These are phyloP conservation scores for Pseudomugil gertrudae DNA, from an alignment of 2,797 vertebrate species.

Conservation along the genomic window DNA sequence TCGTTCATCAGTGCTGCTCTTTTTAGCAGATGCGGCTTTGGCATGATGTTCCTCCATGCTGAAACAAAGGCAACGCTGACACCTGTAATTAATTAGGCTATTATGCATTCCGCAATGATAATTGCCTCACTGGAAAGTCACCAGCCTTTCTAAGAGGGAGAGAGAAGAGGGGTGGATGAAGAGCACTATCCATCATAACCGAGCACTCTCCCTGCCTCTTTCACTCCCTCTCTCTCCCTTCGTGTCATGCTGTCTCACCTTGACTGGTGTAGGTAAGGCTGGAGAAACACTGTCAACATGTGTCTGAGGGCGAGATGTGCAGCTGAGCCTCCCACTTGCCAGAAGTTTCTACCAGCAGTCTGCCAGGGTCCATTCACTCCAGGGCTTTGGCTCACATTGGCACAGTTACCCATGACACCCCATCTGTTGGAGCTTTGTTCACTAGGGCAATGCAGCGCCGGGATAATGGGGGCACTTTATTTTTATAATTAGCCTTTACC, in stretches of 20 bases:
- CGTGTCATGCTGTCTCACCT: conserved; percentile 87
- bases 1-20: conserved; percentile 77
- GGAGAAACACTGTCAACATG: conserved; percentile 78
- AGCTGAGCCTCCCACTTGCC: conserved; percentile 62
- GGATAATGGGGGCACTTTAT: conserved; percentile 75
- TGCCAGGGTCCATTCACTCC: conserved; percentile 58
- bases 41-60: conserved; percentile 90
- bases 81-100: conserved; percentile 99
- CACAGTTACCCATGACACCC: conserved; percentile 74
- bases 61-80: conserved; percentile 95
- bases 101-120: conserved; percentile 99
- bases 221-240: conserved; percentile 44
- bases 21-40: conserved; percentile 84
- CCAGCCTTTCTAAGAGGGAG: conserved; percentile 88
- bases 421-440: conserved; percentile 78
- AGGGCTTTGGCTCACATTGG: conserved; percentile 68
- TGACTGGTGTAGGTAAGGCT: conserved; percentile 79
- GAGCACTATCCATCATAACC: conserved; percentile 91
- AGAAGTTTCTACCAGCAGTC: conserved; percentile 33
- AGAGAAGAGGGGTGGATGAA: conserved; percentile 78
- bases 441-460: conserved; percentile 55
- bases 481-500: conserved; percentile 78
- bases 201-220: conserved; percentile 52
- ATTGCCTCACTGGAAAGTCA: conserved; percentile 99
- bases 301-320: conserved; percentile 74